phyloP scores from a whole-genome alignment of 1,140 invertebrate genomes.

The Cotesia chilonis region DNA sequence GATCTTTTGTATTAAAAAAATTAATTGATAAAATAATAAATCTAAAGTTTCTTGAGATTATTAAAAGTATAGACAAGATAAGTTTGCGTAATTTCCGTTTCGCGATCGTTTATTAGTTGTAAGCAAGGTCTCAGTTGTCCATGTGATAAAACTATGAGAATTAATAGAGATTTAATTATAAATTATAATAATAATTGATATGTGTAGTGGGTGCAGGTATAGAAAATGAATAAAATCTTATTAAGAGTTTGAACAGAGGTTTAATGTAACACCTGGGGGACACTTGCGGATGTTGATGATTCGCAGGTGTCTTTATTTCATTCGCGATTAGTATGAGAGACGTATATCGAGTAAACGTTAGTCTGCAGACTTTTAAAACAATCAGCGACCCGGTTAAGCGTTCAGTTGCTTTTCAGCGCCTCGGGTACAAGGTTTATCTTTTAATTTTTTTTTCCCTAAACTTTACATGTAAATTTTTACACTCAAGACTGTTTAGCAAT shows the following conservation, averaged over 20 bases:
- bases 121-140: not conserved
- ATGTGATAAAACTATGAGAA: not conserved
- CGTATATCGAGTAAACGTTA: conserved; percentile 37
- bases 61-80: not conserved
- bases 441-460: too few species aligned
- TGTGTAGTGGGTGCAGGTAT: not conserved
- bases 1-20: not conserved
- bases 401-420: conserved; percentile 1
- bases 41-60: conserved; percentile 6
- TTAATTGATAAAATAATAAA: not conserved
- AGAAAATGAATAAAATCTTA: too few species aligned
- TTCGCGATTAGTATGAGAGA: conserved; percentile 43
- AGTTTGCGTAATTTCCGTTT: conserved; percentile 28
- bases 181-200: conserved; percentile 14
- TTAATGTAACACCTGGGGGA: conserved; percentile 14
- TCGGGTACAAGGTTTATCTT: not conserved
- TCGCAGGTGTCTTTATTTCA: conserved; percentile 50
- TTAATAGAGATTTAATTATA: not conserved
- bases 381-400: not conserved
- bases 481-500: too few species aligned
- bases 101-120: not conserved
- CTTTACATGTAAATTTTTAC: too few species aligned
- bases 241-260: not conserved
- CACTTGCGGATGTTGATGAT: conserved; percentile 34
- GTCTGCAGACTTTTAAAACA: conserved; percentile 51